phyloP scores from a whole-genome alignment of 2,888 invertebrate species.

The Athalia rosae region DNA sequence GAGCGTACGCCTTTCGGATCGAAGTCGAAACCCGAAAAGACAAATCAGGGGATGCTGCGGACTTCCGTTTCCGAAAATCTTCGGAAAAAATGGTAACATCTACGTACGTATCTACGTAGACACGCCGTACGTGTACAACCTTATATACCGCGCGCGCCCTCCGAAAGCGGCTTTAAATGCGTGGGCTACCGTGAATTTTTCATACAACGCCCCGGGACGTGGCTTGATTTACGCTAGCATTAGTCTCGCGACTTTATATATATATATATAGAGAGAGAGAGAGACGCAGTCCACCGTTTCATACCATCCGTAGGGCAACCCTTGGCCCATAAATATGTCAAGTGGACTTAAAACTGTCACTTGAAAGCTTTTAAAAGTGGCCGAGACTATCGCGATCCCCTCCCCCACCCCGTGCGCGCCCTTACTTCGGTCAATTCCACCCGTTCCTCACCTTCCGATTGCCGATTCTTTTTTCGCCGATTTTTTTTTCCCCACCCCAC shows the following conservation, averaged over 20 bases:
- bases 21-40: not conserved
- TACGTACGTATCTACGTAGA: not conserved
- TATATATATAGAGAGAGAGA: too few species aligned
- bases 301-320: slow-evolving; percentile 22
- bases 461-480: too few species aligned
- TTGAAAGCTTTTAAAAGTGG: slow-evolving; percentile 48
- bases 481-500: too few species aligned
- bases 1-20: not conserved
- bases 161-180: slow-evolving; percentile 43
- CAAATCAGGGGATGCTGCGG: too few species aligned
- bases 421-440: not conserved
- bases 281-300: slow-evolving; percentile 24
- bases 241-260: slow-evolving; percentile 36
- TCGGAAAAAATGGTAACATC: too few species aligned
- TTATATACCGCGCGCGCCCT: slow-evolving; percentile 18
- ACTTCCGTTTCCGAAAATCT: too few species aligned
- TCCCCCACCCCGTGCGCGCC: not conserved
- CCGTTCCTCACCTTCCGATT: too few species aligned
- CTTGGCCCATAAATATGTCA: slow-evolving; percentile 45
- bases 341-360: slow-evolving; percentile 47
- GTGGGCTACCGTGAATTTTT: slow-evolving; percentile 40
- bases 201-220: slow-evolving; percentile 28
- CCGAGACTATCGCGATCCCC: slow-evolving; percentile 1
- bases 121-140: not conserved
- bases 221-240: slow-evolving; percentile 45